These are phyloP conservation scores for Chaenodraco wilsoni DNA, from an alignment of 2,797 vertebrate species.

Conservation along the genomic window DNA sequence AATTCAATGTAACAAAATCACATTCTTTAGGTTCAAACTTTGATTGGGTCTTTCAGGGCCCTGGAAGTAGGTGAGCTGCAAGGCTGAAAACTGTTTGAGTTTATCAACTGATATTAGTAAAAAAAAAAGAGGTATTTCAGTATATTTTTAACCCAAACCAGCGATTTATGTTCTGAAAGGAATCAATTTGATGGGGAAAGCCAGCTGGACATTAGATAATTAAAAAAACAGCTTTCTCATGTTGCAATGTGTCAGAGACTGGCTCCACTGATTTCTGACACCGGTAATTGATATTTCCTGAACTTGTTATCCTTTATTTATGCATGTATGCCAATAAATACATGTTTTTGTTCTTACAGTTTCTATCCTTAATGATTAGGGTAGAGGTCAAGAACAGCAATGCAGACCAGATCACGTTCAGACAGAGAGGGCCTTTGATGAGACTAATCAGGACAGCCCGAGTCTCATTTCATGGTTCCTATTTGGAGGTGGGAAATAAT, in stretches of 20 bases:
- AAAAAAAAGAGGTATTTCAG: not conserved
- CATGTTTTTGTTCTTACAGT: not conserved
- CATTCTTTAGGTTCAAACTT: too few relatives aligned
- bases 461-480: conserved; percentile 46
- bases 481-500: conserved; percentile 40
- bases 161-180: not conserved
- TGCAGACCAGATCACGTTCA: not conserved
- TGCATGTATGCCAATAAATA: not conserved
- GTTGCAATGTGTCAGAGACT: not conserved
- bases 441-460: conserved; percentile 41
- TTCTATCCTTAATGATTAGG: not conserved
- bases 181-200: not conserved
- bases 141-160: not conserved
- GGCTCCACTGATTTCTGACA: not conserved
- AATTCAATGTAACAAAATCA: too few relatives aligned
- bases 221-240: not conserved
- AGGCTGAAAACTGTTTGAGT: not conserved
- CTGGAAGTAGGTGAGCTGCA: too few relatives aligned
- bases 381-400: conserved; percentile 2
- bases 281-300: not conserved
- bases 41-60: too few relatives aligned
- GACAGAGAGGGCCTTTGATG: conserved; percentile 39
- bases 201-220: not conserved
- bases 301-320: not conserved
- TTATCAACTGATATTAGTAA: not conserved